Base-by-base conservation (phyloP, 2,888 invertebrate species). In the Crematogaster levior region DNA sequence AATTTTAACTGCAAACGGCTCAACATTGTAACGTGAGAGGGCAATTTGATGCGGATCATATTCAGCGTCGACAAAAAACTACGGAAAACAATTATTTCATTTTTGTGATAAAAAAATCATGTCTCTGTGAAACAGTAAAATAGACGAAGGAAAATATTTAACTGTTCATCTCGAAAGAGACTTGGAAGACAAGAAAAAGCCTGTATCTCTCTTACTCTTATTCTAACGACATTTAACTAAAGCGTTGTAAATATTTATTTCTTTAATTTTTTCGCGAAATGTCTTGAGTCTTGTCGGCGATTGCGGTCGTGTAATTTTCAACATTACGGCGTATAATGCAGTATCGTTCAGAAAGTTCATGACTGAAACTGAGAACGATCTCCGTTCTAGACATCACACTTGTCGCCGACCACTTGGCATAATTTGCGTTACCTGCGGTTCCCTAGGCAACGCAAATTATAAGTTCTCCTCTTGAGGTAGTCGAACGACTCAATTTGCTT, bases 381-480 rank as follows among this genome's bases (percentile, higher is more conserved):
- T 21, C 43, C 56, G 46, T 34, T 56, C 68, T 68, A 58, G 21
- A 68, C 43, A 24, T 77, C 53, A 51, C 43, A 75, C 37, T 75
- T 75, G 65, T 65, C 65, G 18, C 12, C 43, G 77, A 79, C 34
- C 66, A 68, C 37, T 75, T 53, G 56, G 43, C 68, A 68, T n/a
- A n/a, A n/a, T n/a, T n/a, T n/a, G 68, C 43, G 68, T 68, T 68
- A 58, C 56, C 34, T 56, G 34, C 34, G 34, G 68, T 79, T 68
- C 5, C 56, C 56, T 46, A 46, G 34, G 77, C 24, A 68, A 68
- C 68, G 68, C 40, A 53, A 79, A 68, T 79, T 79, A 79, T 79
- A 79, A 68, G 68, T 79, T 68, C 46, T 30, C 30, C 68, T 30
- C 24, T 68, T 58, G 56, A 68, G 77, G 34, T 56, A 24, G 34